These are phyloP conservation scores for Percopsis transmontana DNA, from an alignment of 2,113 vertebrate species.

Conservation along the genomic window DNA sequence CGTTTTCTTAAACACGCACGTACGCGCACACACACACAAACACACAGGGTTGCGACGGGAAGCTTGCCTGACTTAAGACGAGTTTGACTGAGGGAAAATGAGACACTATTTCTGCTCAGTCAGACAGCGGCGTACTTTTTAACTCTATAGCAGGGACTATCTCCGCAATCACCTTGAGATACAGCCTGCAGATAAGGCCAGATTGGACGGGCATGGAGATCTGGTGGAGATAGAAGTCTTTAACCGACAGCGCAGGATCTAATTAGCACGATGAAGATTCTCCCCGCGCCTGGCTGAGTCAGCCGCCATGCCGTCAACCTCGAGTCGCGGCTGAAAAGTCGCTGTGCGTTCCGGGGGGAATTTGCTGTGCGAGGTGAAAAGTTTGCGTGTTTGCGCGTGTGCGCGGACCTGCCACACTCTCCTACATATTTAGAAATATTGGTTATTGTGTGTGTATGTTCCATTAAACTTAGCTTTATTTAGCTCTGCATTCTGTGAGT, in stretches of 20 bases:
- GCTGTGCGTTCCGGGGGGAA: conserved; percentile 39
- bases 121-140: conserved; percentile 61
- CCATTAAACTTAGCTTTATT: neutral
- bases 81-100: conserved; percentile 63
- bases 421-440: neutral
- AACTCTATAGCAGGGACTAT: conserved; percentile 58
- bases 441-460: conserved; percentile 6
- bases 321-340: conserved; percentile 34
- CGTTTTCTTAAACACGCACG: neutral
- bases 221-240: conserved; percentile 63
- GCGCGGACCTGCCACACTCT: neutral
- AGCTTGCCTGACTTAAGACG: conserved; percentile 58
- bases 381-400: neutral
- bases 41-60: neutral
- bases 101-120: conserved; percentile 63
- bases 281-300: conserved; percentile 59
- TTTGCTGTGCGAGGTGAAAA: conserved; percentile 31
- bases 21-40: conserved; percentile 13
- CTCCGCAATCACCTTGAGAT: conserved; percentile 73
- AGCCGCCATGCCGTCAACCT: conserved; percentile 62
- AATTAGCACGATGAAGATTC: conserved; percentile 72
- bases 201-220: conserved; percentile 69
- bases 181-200: conserved; percentile 59
- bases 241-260: conserved; percentile 63
- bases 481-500: conserved; percentile 10